Evolutionary conservation across 2,113 vertebrate genomes (phyloP).

Genomic region (Spilogale gracilis): DNA sequence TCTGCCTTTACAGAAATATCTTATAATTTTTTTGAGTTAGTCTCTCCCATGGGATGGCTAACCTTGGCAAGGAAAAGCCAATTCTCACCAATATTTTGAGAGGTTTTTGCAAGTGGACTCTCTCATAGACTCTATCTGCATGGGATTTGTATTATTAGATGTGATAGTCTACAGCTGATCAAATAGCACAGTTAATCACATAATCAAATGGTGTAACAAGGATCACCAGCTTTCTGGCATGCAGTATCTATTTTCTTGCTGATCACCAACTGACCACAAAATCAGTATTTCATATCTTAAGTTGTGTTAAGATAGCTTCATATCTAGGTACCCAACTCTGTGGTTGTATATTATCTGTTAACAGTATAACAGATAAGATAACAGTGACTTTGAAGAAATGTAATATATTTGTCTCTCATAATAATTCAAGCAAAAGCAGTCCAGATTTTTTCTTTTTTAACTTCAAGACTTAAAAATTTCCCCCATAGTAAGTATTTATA

Average conservation of each 20-base stretch:
- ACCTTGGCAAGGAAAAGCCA: not conserved
- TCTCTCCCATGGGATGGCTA: not conserved
- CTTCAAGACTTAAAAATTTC: not conserved
- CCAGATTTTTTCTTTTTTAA: not conserved
- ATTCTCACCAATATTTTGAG: not conserved
- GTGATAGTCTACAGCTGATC: not conserved
- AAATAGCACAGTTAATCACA: not conserved
- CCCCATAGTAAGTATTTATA: not conserved
- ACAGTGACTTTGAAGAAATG: not conserved
- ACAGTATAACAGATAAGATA: not conserved
- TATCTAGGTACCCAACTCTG: not conserved
- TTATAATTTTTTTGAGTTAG: not conserved
- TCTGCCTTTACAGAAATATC: not conserved
- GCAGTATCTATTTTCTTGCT: not conserved
- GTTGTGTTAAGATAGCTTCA: not conserved
- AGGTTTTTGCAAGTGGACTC: not conserved
- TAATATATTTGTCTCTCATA: not conserved
- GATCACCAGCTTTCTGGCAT: not conserved
- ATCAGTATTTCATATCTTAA: not conserved
- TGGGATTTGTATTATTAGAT: not conserved
- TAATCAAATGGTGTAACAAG: not conserved
- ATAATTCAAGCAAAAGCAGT: not conserved
- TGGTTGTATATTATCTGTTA: not conserved
- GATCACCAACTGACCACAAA: not conserved
- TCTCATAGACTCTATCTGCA: not conserved